Evolutionary conservation across 2,113 vertebrate genomes (phyloP).

Genomic region (Protobothrops mucrosquamatus): DNA sequence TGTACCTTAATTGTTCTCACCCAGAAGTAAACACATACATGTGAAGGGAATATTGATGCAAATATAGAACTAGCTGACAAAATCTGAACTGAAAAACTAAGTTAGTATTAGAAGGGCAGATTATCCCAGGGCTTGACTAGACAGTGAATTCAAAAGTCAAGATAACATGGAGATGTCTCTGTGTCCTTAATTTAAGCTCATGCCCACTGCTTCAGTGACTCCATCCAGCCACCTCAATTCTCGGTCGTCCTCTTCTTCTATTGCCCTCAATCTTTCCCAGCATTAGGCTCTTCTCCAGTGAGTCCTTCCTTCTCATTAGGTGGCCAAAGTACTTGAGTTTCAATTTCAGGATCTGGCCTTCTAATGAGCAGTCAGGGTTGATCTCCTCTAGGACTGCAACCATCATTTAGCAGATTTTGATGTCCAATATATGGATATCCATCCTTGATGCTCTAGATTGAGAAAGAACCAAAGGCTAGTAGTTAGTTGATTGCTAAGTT

Average conservation of each 20-base stretch:
- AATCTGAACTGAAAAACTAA: not conserved
- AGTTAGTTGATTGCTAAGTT: not conserved
- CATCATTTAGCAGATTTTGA: not conserved
- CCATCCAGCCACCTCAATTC: no score
- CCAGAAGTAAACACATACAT: not conserved
- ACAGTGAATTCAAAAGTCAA: not conserved
- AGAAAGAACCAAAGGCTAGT: not conserved
- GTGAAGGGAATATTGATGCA: not conserved
- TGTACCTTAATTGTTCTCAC: not conserved
- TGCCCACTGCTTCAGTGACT: no score
- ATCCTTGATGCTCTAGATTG: not conserved
- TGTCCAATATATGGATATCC: not conserved
- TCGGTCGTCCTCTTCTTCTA: no score
- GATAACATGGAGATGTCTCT: not conserved
- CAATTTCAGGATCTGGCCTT: no score
- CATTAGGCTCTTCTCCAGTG: no score
- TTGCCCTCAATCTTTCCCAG: no score
- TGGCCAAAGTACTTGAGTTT: no score
- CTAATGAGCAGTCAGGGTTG: no score
- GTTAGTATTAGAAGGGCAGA: not conserved
- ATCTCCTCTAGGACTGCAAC: not conserved
- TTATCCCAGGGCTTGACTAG: not conserved
- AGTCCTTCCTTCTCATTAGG: no score
- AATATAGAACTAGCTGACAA: not conserved
- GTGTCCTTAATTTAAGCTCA: not conserved